Base-by-base conservation (phyloP, 1,140 invertebrate species). In the Zaprionus davidi region DNA sequence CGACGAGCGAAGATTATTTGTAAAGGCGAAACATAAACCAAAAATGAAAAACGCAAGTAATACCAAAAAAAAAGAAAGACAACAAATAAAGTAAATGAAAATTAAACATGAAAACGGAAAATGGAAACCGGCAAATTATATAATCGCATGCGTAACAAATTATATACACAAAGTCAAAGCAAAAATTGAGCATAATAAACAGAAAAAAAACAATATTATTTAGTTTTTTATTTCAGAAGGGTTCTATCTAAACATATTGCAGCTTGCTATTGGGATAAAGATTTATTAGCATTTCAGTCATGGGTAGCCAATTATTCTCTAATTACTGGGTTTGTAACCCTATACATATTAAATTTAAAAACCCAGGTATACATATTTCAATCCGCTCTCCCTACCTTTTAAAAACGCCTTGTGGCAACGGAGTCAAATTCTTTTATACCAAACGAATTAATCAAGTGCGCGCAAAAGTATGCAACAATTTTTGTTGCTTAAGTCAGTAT, bases 61-160 rank as follows among this genome's bases (percentile, higher is more conserved):
- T 22, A 58, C 53, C 62, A 78, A 75, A 79, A 66, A 49, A 65
- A 75, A 76, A 68, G 22, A 58, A 62, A 17, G 22, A 31, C 22
- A 69, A 53, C 34, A 20, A 59, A 59, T 36, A 41, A n/a, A 51
- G 46, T 22, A 17, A 49, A 17, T 20, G 17, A 51, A 51, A 66
- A 66, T 24, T 31, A 4, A 66, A 66, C 55, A 56, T 57, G 36
- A 28, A 67, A 67, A 49, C 7, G 44, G 7, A 44, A 55, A 65
- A 38, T 4, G 38, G 38, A 51, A 65, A 66, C 38, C 38, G 38
- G 51, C 22, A 28, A 67, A 67, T 81, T 83, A 88, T 83, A 83
- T 87, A 87, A 88, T 88, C 83, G 76, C 81, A 87, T 87, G 83
- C 80, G 78, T 87, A 87, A 87, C 80, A 83, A 78, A 80, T 83